A percentile compares a stretch with the other conserved stretches of the same genome.
phyloP scores from a whole-genome alignment of 1,140 invertebrate species.

The Popillia japonica region DNA sequence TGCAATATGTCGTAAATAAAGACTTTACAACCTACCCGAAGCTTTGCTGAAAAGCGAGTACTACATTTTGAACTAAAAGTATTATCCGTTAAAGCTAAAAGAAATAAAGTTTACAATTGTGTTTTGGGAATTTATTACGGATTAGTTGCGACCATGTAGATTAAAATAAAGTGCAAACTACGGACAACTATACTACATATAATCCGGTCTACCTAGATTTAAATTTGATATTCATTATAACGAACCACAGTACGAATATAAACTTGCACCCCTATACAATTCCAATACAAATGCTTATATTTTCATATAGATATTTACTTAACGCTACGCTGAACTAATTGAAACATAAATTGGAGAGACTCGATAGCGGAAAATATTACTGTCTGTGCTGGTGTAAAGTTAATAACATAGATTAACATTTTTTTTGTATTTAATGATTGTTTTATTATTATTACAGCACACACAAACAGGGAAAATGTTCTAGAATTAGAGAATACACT shows the following conservation, averaged over 20 bases:
- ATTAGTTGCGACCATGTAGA: background rate
- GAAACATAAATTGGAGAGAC: background rate
- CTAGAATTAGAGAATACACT: no score
- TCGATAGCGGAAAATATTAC: background rate
- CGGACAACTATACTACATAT: background rate
- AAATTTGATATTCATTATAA: conserved; percentile 15
- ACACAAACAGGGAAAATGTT: no score
- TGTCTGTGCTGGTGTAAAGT: no score
- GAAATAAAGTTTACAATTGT: conserved; percentile 21
- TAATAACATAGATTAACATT: no score
- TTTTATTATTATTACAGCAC: no score
- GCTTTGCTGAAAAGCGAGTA: background rate
- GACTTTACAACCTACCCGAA: background rate
- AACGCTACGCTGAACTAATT: background rate
- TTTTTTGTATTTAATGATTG: no score
- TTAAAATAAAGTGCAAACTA: conserved; percentile 6
- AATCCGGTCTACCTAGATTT: background rate
- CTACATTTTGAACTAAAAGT: background rate
- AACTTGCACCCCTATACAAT: background rate
- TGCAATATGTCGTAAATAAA: conserved; percentile 4
- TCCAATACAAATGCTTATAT: background rate
- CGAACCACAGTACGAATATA: background rate
- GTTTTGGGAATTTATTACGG: background rate
- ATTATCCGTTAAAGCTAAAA: background rate
- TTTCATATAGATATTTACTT: background rate